Evolutionary conservation across 2,888 invertebrate species (phyloP).

Genomic region (Yponomeuta evonymella): DNA sequence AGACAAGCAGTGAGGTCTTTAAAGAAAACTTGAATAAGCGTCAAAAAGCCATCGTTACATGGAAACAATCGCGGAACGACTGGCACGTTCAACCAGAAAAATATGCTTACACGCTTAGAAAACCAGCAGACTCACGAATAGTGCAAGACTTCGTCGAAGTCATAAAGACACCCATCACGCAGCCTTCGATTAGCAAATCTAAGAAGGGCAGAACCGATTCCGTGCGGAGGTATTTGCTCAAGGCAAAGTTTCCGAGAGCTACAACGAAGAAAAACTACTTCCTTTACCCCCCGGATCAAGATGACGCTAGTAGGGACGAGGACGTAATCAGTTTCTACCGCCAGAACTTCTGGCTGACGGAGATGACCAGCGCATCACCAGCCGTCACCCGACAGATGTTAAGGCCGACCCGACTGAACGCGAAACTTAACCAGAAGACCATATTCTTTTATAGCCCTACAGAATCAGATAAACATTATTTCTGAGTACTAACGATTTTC

Average conservation of each 20-base stretch:
- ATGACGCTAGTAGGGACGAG: neutral
- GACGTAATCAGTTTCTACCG: neutral
- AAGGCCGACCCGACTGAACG: neutral
- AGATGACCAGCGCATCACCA: slow-evolving; percentile 18
- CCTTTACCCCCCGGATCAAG: neutral
- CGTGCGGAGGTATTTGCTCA: neutral
- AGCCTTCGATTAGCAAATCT: neutral
- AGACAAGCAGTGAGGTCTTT: neutral
- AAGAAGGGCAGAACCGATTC: neutral
- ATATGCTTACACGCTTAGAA: neutral
- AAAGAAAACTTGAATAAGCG: neutral
- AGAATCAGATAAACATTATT: slow-evolving; percentile 42
- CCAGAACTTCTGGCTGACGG: slow-evolving; percentile 16
- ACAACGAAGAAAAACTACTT: slow-evolving; percentile 1
- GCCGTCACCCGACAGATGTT: slow-evolving; percentile 27
- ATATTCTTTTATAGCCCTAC: slow-evolving; percentile 63
- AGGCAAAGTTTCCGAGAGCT: neutral
- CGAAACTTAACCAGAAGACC: slow-evolving; percentile 33
- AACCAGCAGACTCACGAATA: neutral
- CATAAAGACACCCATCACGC: neutral
- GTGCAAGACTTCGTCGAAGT: neutral
- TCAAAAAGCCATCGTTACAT: neutral
- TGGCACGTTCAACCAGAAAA: neutral
- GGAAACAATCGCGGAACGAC: neutral
- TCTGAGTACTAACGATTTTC: neutral